Evolutionary conservation across 2,888 invertebrate species (phyloP), one percentile per base, ranked within the genome.

Genomic region (Sphaerophoria taeniata): DNA sequence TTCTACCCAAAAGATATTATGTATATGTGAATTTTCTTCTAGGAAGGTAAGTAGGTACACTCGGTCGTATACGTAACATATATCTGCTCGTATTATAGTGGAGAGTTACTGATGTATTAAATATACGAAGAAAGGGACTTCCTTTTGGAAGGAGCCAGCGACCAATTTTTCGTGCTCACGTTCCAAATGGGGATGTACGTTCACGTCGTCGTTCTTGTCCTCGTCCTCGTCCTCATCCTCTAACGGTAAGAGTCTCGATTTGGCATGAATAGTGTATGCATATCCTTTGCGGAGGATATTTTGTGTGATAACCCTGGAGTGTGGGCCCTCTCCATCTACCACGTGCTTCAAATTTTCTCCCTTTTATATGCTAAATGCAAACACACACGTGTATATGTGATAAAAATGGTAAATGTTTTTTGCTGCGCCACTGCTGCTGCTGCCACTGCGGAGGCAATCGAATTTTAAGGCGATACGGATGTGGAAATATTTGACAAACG

Each of bases 401-500:
- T 53, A n/a, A 31, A 53, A 53, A 67, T 53, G 67, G 53, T 31
- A 53, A 39, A 67, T 67, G 39, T 12, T 36, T 12, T 58, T 6
- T 36, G 3, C 16, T 6, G 4, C 11, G 51, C 9, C 14, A 7
- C 12, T 55, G 12, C 33, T 34, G 0, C 11, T 45, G 36, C 9
- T 60, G 39, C 5, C 14, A 31, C 2, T 31, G 24, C 24, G 39
- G 39, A 51, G 39, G 49, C 67, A 67, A 67, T 53, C 51, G 39
- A 67, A 67, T 43, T 53, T 67, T 67, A 67, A 67, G 31, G 39
- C 39, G 53, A 53, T 53, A 67, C 67, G 67, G 67, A 67, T 49
- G 49, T 55, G 65, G 63, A 71, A 72, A 78, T 78, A 65, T 78
- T 78, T 78, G 72, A 77, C 77, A 77, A 77, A 77, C 77, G 77